Base-by-base conservation (phyloP, 2,888 invertebrate genomes). In the Drosophila mercatorum region DNA sequence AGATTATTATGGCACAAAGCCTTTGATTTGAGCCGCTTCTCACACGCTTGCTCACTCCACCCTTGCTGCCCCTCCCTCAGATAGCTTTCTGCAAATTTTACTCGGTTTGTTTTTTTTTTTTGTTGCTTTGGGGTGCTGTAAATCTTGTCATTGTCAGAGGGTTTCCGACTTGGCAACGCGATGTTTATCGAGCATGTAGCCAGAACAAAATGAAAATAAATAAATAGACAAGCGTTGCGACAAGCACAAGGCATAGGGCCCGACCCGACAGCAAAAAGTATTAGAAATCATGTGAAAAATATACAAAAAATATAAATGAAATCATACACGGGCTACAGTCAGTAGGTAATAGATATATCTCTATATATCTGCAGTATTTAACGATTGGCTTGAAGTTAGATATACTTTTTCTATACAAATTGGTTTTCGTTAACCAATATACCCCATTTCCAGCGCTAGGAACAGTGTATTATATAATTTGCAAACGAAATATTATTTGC, bases 1-100 rank as follows among this genome's bases (percentile, higher is more conserved):
- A 74, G 87, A 84, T 83, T 83, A 86, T 86, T 89, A 75, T 83
- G 81, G 89, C 83, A 83, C 69, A 71, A 83, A 78, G 78, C 79
- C 84, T 85, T 87, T 86, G 89, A 78, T 89, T 86, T 81, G 56
- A 73, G 62, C 74, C 57, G 75, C 80, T 65, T 61, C 61, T 70
- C 74, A 49, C 57, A 44, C 43, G 6, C 62, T 57, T 28, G 11
- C 14, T 6, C 7, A 5, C 28, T 28, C 14, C 2, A 14, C n/a
- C 41, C 2, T n/a, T 41, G 10, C 10, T n/a, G 14, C 43, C 53
- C 8, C 52, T 22, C 14, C 14, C 34, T 2, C 10, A 55, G 17
- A 55, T 26, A 66, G 46, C 36, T 53, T 46, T 47, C 40, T 55
- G 68, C 67, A 55, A 68, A 49, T 55, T 68, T 55, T 46, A 68